These are phyloP conservation scores for Macrosoma leucophasiata DNA, from an alignment of 2,888 invertebrate genomes.

Conservation along the genomic window DNA sequence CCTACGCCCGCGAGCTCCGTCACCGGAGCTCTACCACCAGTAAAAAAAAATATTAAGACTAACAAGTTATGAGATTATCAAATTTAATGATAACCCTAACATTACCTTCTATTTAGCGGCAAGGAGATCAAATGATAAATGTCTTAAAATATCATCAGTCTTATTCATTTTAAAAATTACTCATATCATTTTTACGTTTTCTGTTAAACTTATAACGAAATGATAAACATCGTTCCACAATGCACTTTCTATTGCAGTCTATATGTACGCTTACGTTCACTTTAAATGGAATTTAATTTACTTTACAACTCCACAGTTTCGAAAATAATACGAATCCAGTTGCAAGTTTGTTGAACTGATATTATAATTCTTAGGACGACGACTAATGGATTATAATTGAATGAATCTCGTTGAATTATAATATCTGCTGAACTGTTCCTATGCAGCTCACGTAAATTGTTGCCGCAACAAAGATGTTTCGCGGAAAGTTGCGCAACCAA, in stretches of 20 bases:
- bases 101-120: too few relatives aligned
- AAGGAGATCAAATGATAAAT: too few relatives aligned
- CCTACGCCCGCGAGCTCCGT: too few relatives aligned
- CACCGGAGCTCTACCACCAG: too few relatives aligned
- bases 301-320: constrained; percentile 48
- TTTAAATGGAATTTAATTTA: constrained; percentile 55
- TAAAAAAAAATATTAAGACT: too few relatives aligned
- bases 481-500: constrained; percentile 53
- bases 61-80: too few relatives aligned
- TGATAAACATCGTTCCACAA: too few relatives aligned
- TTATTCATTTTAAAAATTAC: too few relatives aligned
- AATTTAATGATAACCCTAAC: too few relatives aligned
- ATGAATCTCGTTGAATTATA: constrained; percentile 22
- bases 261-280: constrained; percentile 53
- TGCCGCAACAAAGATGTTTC: constrained; percentile 42
- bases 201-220: too few relatives aligned
- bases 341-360: constrained; percentile 24
- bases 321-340: constrained; percentile 39
- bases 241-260: constrained; percentile 64
- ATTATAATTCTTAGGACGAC: constrained; percentile 27
- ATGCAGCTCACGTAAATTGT: constrained; percentile 39
- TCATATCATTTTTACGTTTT: too few relatives aligned
- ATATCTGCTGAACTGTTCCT: constrained; percentile 30
- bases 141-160: too few relatives aligned
- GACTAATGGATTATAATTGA: constrained; percentile 23